Evolutionary conservation across 2,888 invertebrate species (phyloP).

Genomic region (Meganola albula): DNA sequence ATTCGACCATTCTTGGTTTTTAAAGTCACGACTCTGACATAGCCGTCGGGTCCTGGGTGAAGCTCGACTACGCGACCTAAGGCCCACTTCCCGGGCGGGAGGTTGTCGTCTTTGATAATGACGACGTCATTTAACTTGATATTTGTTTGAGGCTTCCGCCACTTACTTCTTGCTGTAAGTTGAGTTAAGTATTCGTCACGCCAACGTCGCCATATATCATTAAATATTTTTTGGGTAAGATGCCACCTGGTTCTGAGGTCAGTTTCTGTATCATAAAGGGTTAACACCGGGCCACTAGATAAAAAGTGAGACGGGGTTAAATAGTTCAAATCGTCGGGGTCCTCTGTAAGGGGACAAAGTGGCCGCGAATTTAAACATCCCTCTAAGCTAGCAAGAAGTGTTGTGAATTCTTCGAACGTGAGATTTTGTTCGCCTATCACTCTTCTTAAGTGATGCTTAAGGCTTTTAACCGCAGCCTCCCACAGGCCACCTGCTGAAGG

Average conservation of each 20-base stretch:
- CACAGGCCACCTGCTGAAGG: not conserved
- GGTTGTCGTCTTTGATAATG: not conserved
- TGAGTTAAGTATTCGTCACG: not conserved
- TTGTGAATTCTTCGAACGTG: too few relatives aligned
- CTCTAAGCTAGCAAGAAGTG: too few relatives aligned
- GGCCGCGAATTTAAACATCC: not conserved
- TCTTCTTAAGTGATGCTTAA: too few relatives aligned
- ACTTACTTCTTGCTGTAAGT: not conserved
- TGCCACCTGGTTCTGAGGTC: constrained; percentile 6
- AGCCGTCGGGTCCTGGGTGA: not conserved
- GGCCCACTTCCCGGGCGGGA: not conserved
- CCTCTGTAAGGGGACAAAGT: not conserved
- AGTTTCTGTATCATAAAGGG: constrained; percentile 2
- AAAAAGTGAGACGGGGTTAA: not conserved
- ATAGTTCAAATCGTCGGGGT: constrained; percentile 1
- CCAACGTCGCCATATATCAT: constrained; percentile 3
- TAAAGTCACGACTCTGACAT: not conserved
- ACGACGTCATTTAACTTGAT: not conserved
- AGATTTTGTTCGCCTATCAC: too few relatives aligned
- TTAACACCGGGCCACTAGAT: not conserved
- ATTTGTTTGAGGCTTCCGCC: not conserved
- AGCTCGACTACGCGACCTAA: constrained; percentile 1
- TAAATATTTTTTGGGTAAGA: constrained; percentile 1
- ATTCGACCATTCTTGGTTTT: not conserved
- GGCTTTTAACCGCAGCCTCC: not conserved